Evolutionary conservation across 2,113 vertebrate genomes (phyloP), one percentile per base, ranked within the genome.

Genomic region (Neodon shergylaensis): DNA sequence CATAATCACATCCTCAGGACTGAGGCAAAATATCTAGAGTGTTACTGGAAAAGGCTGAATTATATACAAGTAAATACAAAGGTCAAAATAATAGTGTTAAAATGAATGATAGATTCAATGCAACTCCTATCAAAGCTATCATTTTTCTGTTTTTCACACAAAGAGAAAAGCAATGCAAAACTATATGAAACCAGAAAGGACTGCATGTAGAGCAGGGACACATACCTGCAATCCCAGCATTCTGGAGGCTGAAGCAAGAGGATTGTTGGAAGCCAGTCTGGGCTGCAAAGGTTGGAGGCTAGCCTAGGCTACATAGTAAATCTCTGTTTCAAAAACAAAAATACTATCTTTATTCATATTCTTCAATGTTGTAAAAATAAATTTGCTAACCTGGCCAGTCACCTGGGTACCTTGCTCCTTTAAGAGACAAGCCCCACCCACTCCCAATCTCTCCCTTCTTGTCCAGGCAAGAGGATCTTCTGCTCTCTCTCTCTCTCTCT

Each of bases 361-460:
- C 76, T 78, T 70, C 68, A 78, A 5, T 65, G 63, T 65, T 65
- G 63, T 0, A 65, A 65, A 65, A 65, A 26, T 21, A 21, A 58
- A 58, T 58, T 0, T 58, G 19, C 58, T 58, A 58, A 58, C 19
- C 19, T 58, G 58, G 19, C 58, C 58, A 58, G 58, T 7, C 19
- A 58, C 19, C 58, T 58, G 19, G 58, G 58, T 58, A 58, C 1
- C 1, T 0, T 58, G 19, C 0, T 0, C 19, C 19, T 58, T 58
- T 58, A 58, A 21, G 19, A 58, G 19, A 58, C 58, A 58, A 58
- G 58, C 19, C 4, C 58, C 6, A 58, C 58, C 58, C 19, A 21
- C 19, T 58, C 58, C 58, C 58, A 58, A 58, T 58, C 58, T 58
- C 19, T 58, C 54, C 54, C 54, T 58, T 58, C 54, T 21, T 58